A percentile compares a stretch with the other conserved stretches of the same genome.
These are phyloP conservation scores for Iselma pallidipennis DNA, from an alignment of 2,888 invertebrate species.

Conservation along the genomic window DNA sequence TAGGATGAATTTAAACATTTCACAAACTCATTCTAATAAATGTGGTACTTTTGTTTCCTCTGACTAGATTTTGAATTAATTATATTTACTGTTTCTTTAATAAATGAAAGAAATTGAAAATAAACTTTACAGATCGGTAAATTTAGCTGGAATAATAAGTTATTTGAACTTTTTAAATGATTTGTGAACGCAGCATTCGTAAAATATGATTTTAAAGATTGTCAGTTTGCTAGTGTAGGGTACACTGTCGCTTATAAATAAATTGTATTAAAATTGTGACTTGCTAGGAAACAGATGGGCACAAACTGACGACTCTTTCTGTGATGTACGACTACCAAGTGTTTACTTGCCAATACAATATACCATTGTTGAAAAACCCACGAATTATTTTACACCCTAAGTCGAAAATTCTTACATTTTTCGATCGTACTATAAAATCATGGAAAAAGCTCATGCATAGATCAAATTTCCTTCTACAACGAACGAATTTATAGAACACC, in stretches of 20 bases:
- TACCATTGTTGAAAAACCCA: too few relatives aligned
- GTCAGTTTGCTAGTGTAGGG: slow-evolving; percentile 14
- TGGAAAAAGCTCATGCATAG: too few relatives aligned
- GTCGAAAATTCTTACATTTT: too few relatives aligned
- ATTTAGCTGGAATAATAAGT: slow-evolving; percentile 9
- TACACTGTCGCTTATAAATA: too few relatives aligned
- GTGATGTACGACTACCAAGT: too few relatives aligned
- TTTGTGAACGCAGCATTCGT: slow-evolving; percentile 5
- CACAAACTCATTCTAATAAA: slow-evolving; percentile 6
- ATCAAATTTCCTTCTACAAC: too few relatives aligned
- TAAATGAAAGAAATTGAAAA: slow-evolving; percentile 23
- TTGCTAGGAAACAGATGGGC: too few relatives aligned
- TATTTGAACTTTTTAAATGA: slow-evolving; percentile 3
- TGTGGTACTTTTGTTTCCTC: slow-evolving; percentile 16
- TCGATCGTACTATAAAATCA: too few relatives aligned
- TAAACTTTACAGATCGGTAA: slow-evolving; percentile 23
- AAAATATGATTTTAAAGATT: slow-evolving; percentile 12
- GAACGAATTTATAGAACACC: too few relatives aligned
- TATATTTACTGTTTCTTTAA: slow-evolving; percentile 22
- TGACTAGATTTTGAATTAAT: slow-evolving; percentile 23
- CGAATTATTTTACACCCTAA: too few relatives aligned
- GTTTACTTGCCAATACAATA: too few relatives aligned
- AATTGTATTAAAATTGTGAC: slow-evolving; percentile 6
- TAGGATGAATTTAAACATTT: slow-evolving; percentile 18
- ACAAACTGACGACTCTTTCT: too few relatives aligned